phyloP scores from a whole-genome alignment of 2,113 vertebrate genomes.

The Dipodomys merriami region DNA sequence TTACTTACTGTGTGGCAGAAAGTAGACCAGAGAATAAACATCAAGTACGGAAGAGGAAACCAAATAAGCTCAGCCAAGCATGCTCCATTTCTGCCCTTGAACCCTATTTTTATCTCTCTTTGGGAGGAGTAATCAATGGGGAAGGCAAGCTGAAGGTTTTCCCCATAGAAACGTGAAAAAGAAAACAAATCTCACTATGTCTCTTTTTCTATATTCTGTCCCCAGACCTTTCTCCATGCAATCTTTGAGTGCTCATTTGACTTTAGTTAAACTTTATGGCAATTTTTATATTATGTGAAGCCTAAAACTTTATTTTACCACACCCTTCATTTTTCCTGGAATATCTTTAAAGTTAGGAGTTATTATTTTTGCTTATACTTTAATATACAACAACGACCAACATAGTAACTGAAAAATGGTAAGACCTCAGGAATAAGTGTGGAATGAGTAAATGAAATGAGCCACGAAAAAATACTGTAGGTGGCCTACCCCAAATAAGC shows the following conservation, averaged over 20 bases:
- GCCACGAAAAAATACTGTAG: not conserved
- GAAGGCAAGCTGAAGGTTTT: not conserved
- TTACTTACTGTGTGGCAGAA: not conserved
- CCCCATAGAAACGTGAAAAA: not conserved
- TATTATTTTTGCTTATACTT: not conserved
- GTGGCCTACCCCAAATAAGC: not conserved
- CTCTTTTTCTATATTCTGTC: no score
- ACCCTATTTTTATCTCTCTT: not conserved
- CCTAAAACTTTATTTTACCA: not conserved
- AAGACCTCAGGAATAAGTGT: not conserved
- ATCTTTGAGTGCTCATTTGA: not conserved
- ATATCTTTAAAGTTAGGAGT: not conserved
- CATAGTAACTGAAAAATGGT: not conserved
- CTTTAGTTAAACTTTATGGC: not conserved
- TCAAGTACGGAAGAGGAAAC: not conserved
- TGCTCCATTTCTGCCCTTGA: not conserved
- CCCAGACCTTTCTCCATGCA: not conserved
- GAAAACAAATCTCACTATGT: not conserved
- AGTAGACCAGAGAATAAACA: not conserved
- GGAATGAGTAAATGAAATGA: constrained; percentile 36
- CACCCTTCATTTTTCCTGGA: not conserved
- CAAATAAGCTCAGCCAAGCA: not conserved
- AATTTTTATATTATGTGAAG: not conserved
- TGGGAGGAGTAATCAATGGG: not conserved
- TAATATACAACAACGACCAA: constrained; percentile 1